Evolutionary conservation across 64 coral and sea anemone species (phyloP).

Genomic region (Stichodactyla helianthus): DNA sequence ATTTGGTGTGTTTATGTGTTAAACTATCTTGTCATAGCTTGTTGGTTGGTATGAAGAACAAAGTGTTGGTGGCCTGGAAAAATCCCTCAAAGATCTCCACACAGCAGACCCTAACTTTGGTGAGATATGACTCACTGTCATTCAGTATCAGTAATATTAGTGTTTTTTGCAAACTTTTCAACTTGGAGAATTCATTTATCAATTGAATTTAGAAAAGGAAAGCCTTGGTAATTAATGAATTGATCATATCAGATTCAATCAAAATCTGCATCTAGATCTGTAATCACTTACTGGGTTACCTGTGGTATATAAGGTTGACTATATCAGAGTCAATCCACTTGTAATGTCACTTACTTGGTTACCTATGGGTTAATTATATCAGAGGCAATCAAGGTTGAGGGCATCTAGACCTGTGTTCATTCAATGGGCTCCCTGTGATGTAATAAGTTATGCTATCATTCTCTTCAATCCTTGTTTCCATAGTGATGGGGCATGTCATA

Average conservation of each 20-base stretch:
- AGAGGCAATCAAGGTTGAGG: too few relatives aligned
- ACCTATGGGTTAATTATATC: too few relatives aligned
- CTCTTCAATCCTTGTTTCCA: neutral
- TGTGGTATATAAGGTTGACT: neutral
- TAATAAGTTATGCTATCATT: too few relatives aligned
- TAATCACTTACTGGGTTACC: neutral
- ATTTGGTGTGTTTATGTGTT: neutral
- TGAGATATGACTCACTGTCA: neutral
- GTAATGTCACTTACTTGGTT: too few relatives aligned
- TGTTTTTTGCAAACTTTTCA: too few relatives aligned
- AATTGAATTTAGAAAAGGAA: too few relatives aligned
- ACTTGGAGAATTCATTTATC: too few relatives aligned
- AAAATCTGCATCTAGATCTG: too few relatives aligned
- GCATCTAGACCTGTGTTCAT: too few relatives aligned
- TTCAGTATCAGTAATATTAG: neutral
- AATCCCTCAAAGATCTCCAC: constrained; percentile 38
- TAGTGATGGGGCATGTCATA: constrained; percentile 94
- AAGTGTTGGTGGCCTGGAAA: constrained; percentile 70
- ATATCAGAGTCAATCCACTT: too few relatives aligned
- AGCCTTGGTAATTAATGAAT: neutral
- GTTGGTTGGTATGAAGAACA: constrained; percentile 85
- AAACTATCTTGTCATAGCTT: constrained; percentile 28
- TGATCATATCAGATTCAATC: too few relatives aligned
- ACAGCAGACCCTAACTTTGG: constrained; percentile 79
- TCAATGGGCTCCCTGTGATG: too few relatives aligned